Evolutionary conservation across 2,888 invertebrate species (phyloP), one percentile per base, ranked within the genome.

Genomic region (Sarcophaga variegata): DNA sequence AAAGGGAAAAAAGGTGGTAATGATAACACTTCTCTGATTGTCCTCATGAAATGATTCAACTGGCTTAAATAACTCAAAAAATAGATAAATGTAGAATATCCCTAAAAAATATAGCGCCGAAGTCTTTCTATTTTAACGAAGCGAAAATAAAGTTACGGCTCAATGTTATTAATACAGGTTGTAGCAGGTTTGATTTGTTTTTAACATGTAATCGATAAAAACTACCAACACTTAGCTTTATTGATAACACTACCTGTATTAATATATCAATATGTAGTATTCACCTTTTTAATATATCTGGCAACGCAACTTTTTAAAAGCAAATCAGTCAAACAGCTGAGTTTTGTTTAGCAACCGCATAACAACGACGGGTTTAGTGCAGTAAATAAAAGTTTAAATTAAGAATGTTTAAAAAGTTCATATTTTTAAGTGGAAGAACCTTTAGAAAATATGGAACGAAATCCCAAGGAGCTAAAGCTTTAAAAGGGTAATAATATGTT

Each of bases 401-500:
- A 11, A 78, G 72, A 70, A 88, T 89, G 89, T 85, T 86, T n/a
- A 17, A 77, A 78, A 88, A 76, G 70, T 11, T 70, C 3, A 6
- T 60, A n/a, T 64, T 77, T 63, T 22, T 82, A 10, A 76, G 70
- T 70, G 64, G 49, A 83, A 74, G 27, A 8, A 3, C 37, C 47
- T 62, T 67, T 12, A 80, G 84, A 83, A 69, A 17, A 17, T 82
- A 86, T 64, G 25, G 80, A 0, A 83, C 81, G 6, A 75, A 88
- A 47, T 47, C 63, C 3, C 66, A 88, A 80, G 3, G 78, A 10
- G 47, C 71, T 1, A 89, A 88, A 64, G 81, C 82, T 10, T 80
- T 88, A 5, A 90, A 89, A 27, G 88, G 89, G 90, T 90, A 83
- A 81, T 59, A 83, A 67, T 27, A 14, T 17, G 22, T 54, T 62